Base-by-base conservation (phyloP, 1,140 invertebrate species). In the Colletes latitarsis region DNA sequence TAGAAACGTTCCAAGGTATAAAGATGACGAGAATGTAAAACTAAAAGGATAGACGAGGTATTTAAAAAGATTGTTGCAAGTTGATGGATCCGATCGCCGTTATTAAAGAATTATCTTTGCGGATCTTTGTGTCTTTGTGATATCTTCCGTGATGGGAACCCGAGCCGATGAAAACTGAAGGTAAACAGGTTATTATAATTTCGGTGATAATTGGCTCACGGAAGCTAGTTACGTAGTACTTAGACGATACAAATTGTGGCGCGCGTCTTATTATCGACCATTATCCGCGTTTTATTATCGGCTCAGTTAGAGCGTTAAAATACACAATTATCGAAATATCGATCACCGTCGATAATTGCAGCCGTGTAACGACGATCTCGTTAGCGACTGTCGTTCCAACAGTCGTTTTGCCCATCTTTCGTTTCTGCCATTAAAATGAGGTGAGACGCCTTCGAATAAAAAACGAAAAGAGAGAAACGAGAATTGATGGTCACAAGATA, bases 261-360 rank as follows among this genome's bases (percentile, higher is more conserved):
- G 49, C 52, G 69, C 52, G 30, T 67, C 72, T 67, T 75, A 67
- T 75, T 75, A 75, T 68, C 63, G 55, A 14, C 53, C 8, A 68
- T 66, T 75, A 80, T 68, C 14, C 43, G 53, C 46, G 49, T 58
- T 80, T 80, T 75, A 75, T 60, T 57, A 60, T 75, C 71, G 52
- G 19, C 8, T 6, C 63, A 30, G 72, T 8, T n/a, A 43, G 17
- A 57, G 62, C 62, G 78, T 80, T 71, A 75, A 80, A 80, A 80
- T 80, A 80, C 67, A 75, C 78, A 80, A 80, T 80, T 80, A 80
- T 75, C 19, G 78, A 75, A 68, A 66, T 80, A 80, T 80, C 63
- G 71, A 80, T 78, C 77, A 86, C 79, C 77, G 79, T 79, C 88
- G 83, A 89, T 89, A 90, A 90, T 89, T 89, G 86, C 78, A 75